Conservation (phyloP, 2,113 vertebrate species). For the Lutjanus erythropterus region DNA sequence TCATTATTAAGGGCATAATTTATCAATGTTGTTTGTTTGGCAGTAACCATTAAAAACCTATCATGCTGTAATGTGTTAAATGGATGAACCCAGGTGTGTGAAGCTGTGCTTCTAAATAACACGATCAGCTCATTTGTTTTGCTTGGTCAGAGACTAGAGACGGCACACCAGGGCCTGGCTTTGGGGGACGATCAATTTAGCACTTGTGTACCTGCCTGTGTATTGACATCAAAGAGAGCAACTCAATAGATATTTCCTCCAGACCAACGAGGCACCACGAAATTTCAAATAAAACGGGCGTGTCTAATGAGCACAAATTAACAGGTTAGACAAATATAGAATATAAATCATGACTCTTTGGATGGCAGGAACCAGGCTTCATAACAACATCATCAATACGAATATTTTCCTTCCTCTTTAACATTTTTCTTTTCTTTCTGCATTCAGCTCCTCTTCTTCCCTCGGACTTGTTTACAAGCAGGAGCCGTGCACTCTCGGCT, state of each 20-base stretch:
- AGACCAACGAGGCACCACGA: conserved; percentile 8
- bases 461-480: conserved; percentile 32
- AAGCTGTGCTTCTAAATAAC: conserved; percentile 32
- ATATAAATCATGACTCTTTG: neutral
- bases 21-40: conserved; percentile 26
- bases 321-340: conserved; percentile 7
- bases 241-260: conserved; percentile 28
- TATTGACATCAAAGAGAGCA: conserved; percentile 1
- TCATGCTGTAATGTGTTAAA: conserved; percentile 28
- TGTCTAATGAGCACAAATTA: neutral
- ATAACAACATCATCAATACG: neutral
- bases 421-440: conserved; percentile 22
- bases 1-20: conserved; percentile 34
- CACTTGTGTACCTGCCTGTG: conserved; percentile 11
- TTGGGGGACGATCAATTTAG: conserved; percentile 24
- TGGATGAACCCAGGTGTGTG: conserved; percentile 36
- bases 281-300: neutral
- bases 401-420: neutral
- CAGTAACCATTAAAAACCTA: conserved; percentile 30
- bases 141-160: conserved; percentile 28
- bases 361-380: neutral
- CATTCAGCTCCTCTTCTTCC: neutral
- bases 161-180: conserved; percentile 14
- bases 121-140: conserved; percentile 37
- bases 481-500: conserved; percentile 8